A percentile compares a stretch with the other conserved stretches of the same genome.
Evolutionary conservation across 1,140 invertebrate genomes (phyloP).

Genomic region (Drosophila ambigua): DNA sequence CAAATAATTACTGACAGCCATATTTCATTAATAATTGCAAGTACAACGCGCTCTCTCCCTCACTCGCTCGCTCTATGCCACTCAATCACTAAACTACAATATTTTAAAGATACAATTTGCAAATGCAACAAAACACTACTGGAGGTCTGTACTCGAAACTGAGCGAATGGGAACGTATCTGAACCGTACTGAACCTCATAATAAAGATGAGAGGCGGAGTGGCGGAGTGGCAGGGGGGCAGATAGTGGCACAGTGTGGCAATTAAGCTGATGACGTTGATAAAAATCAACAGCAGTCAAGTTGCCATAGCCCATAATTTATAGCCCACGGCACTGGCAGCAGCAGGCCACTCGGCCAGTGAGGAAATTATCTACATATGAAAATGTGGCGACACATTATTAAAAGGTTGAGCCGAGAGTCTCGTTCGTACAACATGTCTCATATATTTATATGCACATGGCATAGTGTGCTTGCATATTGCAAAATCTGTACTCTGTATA

Average conservation of each 20-base stretch:
- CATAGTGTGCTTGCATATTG: too few relatives aligned
- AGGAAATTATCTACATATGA: slow-evolving; percentile 69
- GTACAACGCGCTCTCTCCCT: slow-evolving; percentile 31
- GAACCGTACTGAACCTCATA: too few relatives aligned
- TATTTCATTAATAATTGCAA: slow-evolving; percentile 83
- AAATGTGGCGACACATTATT: slow-evolving; percentile 69
- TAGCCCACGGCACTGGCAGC: slow-evolving; percentile 36
- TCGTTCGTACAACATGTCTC: slow-evolving; percentile 46
- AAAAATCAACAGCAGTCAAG: slow-evolving; percentile 71
- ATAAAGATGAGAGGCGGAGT: too few relatives aligned
- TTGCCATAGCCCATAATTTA: slow-evolving; percentile 67
- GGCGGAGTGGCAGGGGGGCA: too few relatives aligned
- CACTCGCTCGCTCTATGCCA: not conserved
- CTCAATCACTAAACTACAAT: slow-evolving; percentile 35
- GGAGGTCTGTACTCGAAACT: slow-evolving; percentile 1
- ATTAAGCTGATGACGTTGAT: slow-evolving; percentile 83
- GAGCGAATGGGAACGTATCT: too few relatives aligned
- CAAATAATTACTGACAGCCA: slow-evolving; percentile 82
- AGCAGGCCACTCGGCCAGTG: slow-evolving; percentile 28
- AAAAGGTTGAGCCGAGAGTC: slow-evolving; percentile 60
- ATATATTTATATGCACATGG: slow-evolving; percentile 16
- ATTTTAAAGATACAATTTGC: slow-evolving; percentile 72
- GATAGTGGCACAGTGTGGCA: slow-evolving; percentile 65
- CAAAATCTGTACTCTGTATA: slow-evolving; percentile 5
- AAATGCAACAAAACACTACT: slow-evolving; percentile 35